phyloP scores from a whole-genome alignment of 2,888 invertebrate genomes.

The Steinernema hermaphroditum region DNA sequence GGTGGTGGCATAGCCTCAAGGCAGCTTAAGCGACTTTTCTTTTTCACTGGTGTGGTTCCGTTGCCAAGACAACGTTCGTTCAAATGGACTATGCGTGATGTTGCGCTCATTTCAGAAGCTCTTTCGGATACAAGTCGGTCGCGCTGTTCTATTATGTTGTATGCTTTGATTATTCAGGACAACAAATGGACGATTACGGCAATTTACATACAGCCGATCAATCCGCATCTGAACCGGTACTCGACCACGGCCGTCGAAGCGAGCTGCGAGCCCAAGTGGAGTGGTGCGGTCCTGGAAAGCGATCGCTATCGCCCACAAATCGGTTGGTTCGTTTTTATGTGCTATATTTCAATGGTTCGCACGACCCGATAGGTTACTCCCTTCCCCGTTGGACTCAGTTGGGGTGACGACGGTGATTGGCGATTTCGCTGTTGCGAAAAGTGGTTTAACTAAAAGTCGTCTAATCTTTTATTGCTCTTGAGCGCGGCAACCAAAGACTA shows the following conservation, averaged over 20 bases:
- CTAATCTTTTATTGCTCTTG: constrained; percentile 20
- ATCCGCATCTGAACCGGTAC: constrained; percentile 2
- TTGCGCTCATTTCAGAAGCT: too few species aligned
- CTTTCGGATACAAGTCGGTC: too few species aligned
- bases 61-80: too few species aligned
- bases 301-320: constrained; percentile 15
- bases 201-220: constrained; percentile 9
- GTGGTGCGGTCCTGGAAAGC: neutral
- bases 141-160: too few species aligned
- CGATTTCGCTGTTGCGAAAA: neutral
- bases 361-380: neutral
- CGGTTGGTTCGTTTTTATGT: neutral
- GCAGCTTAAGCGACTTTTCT: too few species aligned
- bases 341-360: neutral
- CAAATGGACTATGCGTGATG: too few species aligned
- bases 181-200: neutral
- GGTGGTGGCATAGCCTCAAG: too few species aligned
- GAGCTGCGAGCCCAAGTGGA: constrained; percentile 8
- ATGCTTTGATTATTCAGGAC: too few species aligned
- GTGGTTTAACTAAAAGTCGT: constrained; percentile 21
- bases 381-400: neutral
- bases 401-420: neutral
- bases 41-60: too few species aligned
- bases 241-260: neutral
- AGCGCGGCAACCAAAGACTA: constrained; percentile 12